Base-by-base conservation (phyloP, 2,888 invertebrate genomes). In the Lutraria lutraria region DNA sequence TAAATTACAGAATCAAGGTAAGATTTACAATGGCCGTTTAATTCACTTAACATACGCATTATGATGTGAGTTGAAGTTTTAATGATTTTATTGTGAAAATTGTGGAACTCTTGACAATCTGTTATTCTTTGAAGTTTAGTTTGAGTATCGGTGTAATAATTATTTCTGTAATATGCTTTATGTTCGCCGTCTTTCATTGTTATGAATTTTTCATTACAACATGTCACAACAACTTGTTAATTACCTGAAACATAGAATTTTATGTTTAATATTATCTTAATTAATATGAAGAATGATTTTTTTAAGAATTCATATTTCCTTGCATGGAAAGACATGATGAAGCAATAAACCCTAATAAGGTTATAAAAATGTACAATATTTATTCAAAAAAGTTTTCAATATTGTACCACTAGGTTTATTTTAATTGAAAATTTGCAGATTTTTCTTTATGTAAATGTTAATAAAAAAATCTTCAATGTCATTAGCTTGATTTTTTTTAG, bases 1-100 rank as follows among this genome's bases (percentile, higher is more conserved):
- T 84, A 84, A 84, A 84, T 84, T 84, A 54, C 84, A 54, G 25
- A 25, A 60, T 15, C 56, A 72, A 84, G 84, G 84, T 84, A 84
- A 84, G 84, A 84, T 72, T 16, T 72, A 53, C 76, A 54, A 25
- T n/a, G 54, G 25, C 76, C 54, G 19, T 34, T 25, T 76, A 54
- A 43, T 53, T 84, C 76, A 84, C 31, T 84, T 84, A 84, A 76
- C 54, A 34, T 76, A 4, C 76, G 4, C 21, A 76, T 16, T n/a
- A 31, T 76, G 31, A 76, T 76, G 76, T 76, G 34, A 76, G 76
- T 76, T 34, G 76, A 76, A 31, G 76, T 76, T 76, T 76, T 19
- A 68, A 68, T 68, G 63, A 25, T 68, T 25, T 25, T 25, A 68
- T 25, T 68, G 25, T 68, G 43, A 68, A 68, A 25, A 68, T 68